A percentile compares a stretch with the other conserved stretches of the same genome.
phyloP scores from a whole-genome alignment of 2,797 vertebrate species.

The Delichon dasypus region DNA sequence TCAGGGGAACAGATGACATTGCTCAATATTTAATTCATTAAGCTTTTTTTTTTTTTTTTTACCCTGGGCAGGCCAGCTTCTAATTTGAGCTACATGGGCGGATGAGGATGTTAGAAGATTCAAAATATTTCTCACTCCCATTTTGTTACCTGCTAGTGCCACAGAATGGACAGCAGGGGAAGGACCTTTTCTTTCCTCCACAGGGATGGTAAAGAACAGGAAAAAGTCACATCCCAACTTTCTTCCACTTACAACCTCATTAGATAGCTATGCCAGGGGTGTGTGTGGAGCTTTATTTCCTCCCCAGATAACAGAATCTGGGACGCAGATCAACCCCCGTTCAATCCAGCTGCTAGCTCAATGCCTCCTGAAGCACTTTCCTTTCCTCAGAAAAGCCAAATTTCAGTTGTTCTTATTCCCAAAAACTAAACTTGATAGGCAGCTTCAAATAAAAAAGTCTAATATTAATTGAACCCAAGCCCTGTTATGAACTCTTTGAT shows the following conservation, averaged over 20 bases:
- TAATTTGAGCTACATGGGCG: accelerated
- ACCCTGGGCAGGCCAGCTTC: neutral
- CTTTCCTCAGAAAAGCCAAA: neutral
- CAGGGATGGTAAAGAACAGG: neutral
- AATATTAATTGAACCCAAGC: neutral
- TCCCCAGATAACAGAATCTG: neutral
- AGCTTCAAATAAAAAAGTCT: neutral
- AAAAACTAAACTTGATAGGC: neutral
- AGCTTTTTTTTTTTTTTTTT: neutral
- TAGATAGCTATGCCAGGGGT: neutral
- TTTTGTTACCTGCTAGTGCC: neutral
- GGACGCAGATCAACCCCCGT: neutral
- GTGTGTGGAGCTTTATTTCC: neutral
- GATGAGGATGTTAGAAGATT: neutral
- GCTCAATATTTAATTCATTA: neutral
- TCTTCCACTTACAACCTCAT: neutral
- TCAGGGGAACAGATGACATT: neutral
- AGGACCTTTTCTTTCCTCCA: neutral
- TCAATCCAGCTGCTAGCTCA: neutral
- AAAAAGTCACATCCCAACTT: neutral
- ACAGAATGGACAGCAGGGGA: neutral
- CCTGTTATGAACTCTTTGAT: neutral
- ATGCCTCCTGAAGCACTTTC: neutral
- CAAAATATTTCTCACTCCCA: neutral
- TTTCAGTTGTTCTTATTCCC: neutral